Conservation (phyloP, 2,113 vertebrate species). For the Cairina moschata region DNA sequence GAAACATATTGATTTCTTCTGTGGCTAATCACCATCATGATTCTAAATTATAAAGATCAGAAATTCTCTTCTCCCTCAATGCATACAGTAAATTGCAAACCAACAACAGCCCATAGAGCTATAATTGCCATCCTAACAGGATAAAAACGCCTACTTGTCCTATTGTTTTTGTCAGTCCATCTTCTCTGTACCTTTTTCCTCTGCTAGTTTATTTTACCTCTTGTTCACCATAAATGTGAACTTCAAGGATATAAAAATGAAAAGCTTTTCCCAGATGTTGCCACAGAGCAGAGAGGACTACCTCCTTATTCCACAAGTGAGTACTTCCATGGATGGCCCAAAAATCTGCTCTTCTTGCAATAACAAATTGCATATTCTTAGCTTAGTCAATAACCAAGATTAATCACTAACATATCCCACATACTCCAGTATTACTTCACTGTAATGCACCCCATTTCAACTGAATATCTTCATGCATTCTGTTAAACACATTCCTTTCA, state of each 20-base stretch:
- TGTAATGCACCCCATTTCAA: not conserved
- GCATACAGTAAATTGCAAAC: conserved; percentile 60
- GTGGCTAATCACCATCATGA: conserved; percentile 62
- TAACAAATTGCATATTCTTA: not conserved
- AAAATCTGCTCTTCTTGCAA: not conserved
- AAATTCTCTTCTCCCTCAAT: conserved; percentile 56
- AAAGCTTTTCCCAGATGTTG: not conserved
- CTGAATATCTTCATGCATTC: not conserved
- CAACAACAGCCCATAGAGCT: conserved; percentile 34
- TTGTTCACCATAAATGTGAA: not conserved
- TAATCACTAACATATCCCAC: not conserved
- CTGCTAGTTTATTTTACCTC: conserved; percentile 2
- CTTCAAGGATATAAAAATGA: not conserved
- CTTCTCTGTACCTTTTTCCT: not conserved
- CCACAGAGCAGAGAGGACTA: not conserved
- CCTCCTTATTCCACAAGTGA: not conserved
- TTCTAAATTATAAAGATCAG: conserved; percentile 68
- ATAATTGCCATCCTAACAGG: conserved; percentile 44
- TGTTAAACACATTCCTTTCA: not conserved
- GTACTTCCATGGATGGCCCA: not conserved
- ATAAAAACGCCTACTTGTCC: conserved; percentile 22
- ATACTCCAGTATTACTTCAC: not conserved
- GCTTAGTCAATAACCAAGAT: not conserved
- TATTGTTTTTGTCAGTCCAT: conserved; percentile 26
- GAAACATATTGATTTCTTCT: conserved; percentile 65